Conservation (phyloP, 2,888 invertebrate genomes). For the Unio delphinus region DNA sequence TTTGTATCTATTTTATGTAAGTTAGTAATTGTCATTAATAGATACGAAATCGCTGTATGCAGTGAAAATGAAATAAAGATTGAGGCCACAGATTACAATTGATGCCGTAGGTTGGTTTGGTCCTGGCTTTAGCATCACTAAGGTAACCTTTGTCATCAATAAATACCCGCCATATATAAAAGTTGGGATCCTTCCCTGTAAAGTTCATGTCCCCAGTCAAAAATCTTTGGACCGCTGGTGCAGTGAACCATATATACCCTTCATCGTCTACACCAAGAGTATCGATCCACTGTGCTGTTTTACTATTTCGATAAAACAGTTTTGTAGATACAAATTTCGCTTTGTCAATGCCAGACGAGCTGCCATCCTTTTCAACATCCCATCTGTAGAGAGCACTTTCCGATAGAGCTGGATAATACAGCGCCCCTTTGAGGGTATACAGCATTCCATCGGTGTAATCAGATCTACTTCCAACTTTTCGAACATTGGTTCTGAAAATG, state of each 20-base stretch:
- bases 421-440: conserved; percentile 14
- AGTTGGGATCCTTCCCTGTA: conserved; percentile 2
- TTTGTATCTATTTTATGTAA: too few species aligned
- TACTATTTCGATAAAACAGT: conserved; percentile 12
- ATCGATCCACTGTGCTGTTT: conserved; percentile 34
- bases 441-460: conserved; percentile 25
- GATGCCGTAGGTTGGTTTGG: neutral
- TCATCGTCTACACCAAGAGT: conserved; percentile 30
- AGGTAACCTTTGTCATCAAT: conserved; percentile 3
- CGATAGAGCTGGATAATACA: conserved; percentile 32
- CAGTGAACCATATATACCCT: conserved; percentile 36
- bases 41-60: too few species aligned
- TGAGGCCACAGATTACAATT: too few species aligned
- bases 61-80: too few species aligned
- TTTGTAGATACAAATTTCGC: conserved; percentile 17
- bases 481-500: neutral
- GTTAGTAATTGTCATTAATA: too few species aligned
- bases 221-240: conserved; percentile 26
- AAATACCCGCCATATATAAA: conserved; percentile 6
- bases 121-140: conserved; percentile 2
- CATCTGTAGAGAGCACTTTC: conserved; percentile 30
- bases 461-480: conserved; percentile 24
- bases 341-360: conserved; percentile 2
- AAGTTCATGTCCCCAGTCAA: conserved; percentile 8
- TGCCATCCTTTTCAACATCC: conserved; percentile 15